phyloP scores from a whole-genome alignment of 2,888 invertebrate species.

The Drosophila anomalata region DNA sequence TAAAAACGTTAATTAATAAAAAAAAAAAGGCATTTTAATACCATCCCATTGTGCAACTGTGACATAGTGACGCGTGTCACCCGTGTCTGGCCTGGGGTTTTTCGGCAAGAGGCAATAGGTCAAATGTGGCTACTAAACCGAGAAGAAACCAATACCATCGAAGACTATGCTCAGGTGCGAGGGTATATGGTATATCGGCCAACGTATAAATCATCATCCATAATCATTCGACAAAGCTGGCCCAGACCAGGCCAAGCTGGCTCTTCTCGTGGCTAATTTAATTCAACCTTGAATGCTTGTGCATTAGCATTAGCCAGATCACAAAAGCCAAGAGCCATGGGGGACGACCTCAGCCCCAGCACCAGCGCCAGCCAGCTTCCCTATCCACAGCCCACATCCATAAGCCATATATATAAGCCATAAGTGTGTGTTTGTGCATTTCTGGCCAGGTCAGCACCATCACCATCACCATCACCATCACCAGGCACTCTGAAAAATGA shows the following conservation, averaged over 20 bases:
- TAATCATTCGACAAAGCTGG: slow-evolving; percentile 44
- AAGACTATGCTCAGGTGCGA: slow-evolving; percentile 18
- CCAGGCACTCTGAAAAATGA: slow-evolving; percentile 25
- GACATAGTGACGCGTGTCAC: slow-evolving; percentile 34
- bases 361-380: slow-evolving; percentile 27
- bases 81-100: slow-evolving; percentile 6
- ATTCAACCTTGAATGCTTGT: slow-evolving; percentile 48
- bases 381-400: slow-evolving; percentile 18
- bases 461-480: neutral
- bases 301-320: slow-evolving; percentile 69
- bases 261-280: slow-evolving; percentile 47
- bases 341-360: slow-evolving; percentile 46
- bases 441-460: slow-evolving; percentile 39
- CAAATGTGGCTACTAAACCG: slow-evolving; percentile 25
- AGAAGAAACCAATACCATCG: neutral
- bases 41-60: slow-evolving; percentile 25
- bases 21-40: neutral
- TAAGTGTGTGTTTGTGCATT: slow-evolving; percentile 27
- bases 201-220: slow-evolving; percentile 47
- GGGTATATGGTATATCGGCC: slow-evolving; percentile 28
- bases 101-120: slow-evolving; percentile 39
- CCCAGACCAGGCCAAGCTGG: slow-evolving; percentile 25
- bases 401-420: neutral
- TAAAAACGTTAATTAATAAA: neutral
- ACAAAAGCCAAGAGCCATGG: slow-evolving; percentile 58